These are phyloP conservation scores for Ellobium chinense DNA, from an alignment of 2,888 invertebrate genomes.

Conservation along the genomic window DNA sequence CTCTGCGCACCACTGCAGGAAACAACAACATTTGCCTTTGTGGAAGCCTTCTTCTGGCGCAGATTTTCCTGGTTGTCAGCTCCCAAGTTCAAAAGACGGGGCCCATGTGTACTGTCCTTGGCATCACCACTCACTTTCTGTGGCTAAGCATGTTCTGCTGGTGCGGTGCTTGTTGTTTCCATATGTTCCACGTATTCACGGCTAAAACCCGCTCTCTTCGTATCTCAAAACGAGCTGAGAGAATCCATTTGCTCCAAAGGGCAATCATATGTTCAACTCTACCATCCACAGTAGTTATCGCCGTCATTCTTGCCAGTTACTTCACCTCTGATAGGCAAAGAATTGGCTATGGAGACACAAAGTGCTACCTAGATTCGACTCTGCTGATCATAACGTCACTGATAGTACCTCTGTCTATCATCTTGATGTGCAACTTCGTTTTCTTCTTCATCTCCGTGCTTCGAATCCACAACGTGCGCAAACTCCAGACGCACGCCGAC, in stretches of 20 bases:
- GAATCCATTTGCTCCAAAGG: neutral
- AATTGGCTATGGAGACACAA: constrained; percentile 21
- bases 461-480: constrained; percentile 14
- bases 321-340: neutral
- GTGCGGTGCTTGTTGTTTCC: constrained; percentile 40
- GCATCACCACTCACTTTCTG: constrained; percentile 23
- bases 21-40: constrained; percentile 19
- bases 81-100: constrained; percentile 1
- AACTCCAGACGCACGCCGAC: neutral
- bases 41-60: constrained; percentile 20
- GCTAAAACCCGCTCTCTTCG: neutral
- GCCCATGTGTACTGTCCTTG: neutral
- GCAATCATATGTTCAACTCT: neutral
- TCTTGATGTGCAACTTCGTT: neutral
- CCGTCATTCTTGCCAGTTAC: neutral
- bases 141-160: constrained; percentile 32
- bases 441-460: constrained; percentile 18
- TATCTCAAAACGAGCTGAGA: neutral
- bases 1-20: constrained; percentile 29
- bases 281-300: neutral
- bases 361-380: constrained; percentile 10
- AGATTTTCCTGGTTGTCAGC: constrained; percentile 10
- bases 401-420: neutral
- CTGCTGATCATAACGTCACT: neutral
- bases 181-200: constrained; percentile 31